A percentile compares a stretch with the other conserved stretches of the same genome.
These are phyloP conservation scores for Leptodactylus fuscus DNA, from an alignment of 2,113 vertebrate genomes.

Conservation along the genomic window DNA sequence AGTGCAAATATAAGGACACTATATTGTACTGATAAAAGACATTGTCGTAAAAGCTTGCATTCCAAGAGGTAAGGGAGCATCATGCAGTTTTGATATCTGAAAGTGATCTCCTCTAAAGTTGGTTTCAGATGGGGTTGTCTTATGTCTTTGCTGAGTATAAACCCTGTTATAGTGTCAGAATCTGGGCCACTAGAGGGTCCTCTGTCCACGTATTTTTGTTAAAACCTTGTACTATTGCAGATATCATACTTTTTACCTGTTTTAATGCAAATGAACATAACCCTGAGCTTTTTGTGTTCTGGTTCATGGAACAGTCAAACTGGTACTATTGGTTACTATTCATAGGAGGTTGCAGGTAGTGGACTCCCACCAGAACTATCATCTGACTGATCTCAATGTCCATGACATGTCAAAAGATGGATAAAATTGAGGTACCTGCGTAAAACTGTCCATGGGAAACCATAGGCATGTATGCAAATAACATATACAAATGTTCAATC, in stretches of 20 bases:
- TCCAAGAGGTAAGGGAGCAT: background rate
- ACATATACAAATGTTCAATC: background rate
- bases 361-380: background rate
- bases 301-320: background rate
- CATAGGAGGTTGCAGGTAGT: background rate
- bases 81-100: background rate
- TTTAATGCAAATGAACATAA: too few species aligned
- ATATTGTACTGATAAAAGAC: background rate
- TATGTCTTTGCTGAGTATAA: background rate
- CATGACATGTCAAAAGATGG: background rate
- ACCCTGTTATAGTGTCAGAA: background rate
- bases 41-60: background rate
- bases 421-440: background rate
- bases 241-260: too few species aligned
- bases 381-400: background rate
- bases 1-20: background rate
- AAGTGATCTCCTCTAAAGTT: background rate
- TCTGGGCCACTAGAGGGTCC: too few species aligned
- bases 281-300: background rate
- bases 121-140: background rate
- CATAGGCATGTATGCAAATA: background rate
- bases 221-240: background rate
- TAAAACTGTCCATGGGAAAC: background rate
- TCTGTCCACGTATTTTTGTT: too few species aligned
- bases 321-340: background rate